Conservation (phyloP, 2,797 vertebrate species). For the Oophaga sylvatica region DNA sequence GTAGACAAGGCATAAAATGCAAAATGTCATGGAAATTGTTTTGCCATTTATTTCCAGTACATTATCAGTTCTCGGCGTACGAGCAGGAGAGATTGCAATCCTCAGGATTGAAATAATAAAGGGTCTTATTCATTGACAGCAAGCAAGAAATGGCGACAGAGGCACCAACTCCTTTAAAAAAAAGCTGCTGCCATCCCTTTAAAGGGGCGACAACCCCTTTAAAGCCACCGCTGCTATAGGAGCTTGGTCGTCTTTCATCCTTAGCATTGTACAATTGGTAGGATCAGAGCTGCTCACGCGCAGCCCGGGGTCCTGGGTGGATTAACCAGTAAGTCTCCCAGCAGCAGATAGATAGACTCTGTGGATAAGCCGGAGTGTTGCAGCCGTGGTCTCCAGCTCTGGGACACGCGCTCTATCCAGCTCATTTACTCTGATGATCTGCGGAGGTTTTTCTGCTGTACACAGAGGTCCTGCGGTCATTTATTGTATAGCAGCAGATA, state of each 20-base stretch:
- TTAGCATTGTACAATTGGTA: not conserved
- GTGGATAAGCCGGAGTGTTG: not conserved
- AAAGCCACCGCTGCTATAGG: not conserved
- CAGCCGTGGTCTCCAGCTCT: not conserved
- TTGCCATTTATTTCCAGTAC: no score
- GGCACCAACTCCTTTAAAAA: no score
- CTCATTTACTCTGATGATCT: conserved; percentile 52
- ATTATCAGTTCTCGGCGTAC: no score
- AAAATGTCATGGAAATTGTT: no score
- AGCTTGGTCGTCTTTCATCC: not conserved
- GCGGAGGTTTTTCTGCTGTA: conserved; percentile 27
- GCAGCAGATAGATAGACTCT: no score
- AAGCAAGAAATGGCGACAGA: no score
- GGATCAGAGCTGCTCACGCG: not conserved
- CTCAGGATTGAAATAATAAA: no score
- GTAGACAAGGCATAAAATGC: no score
- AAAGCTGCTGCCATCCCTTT: no score
- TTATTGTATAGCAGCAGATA: conserved; percentile 34
- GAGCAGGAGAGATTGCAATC: no score
- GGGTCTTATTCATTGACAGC: no score
- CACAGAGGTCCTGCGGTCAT: conserved; percentile 42
- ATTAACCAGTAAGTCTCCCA: conserved; percentile 17
- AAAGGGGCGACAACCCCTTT: not conserved
- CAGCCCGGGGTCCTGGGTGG: not conserved
- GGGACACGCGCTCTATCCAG: conserved; percentile 24